Conservation (phyloP, 2,797 vertebrate genomes). For the Cirrhinus molitorella region DNA sequence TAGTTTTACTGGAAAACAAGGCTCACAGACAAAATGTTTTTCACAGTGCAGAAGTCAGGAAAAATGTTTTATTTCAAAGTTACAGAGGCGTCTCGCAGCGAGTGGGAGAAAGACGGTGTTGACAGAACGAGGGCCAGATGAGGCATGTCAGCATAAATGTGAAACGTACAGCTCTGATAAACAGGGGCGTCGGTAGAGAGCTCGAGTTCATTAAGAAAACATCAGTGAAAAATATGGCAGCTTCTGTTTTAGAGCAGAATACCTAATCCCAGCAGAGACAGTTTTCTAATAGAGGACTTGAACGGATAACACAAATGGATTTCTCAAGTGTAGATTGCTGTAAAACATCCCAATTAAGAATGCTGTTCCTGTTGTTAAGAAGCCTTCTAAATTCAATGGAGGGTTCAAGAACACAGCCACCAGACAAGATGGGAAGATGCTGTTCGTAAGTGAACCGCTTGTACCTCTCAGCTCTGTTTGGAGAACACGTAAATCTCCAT, state of each 20-base stretch:
- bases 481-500: conserved; percentile 58
- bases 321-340: conserved; percentile 62
- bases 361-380: conserved; percentile 63
- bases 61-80: conserved; percentile 66
- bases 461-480: conserved; percentile 49
- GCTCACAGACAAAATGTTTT: background rate
- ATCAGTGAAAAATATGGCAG: background rate
- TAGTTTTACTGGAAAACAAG: background rate
- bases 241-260: conserved; percentile 25
- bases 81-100: conserved; percentile 19
- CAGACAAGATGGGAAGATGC: conserved; percentile 49
- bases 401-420: conserved; percentile 62
- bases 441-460: conserved; percentile 59
- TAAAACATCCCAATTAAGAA: conserved; percentile 59
- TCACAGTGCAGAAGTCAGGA: background rate
- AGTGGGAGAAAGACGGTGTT: conserved; percentile 54
- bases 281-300: conserved; percentile 23
- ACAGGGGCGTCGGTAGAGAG: conserved; percentile 46
- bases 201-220: conserved; percentile 35
- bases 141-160: conserved; percentile 53
- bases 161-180: conserved; percentile 59
- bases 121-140: conserved; percentile 45
- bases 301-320: conserved; percentile 52
- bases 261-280: conserved; percentile 19
- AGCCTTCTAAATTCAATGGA: conserved; percentile 67